A percentile compares a stretch with the other conserved stretches of the same genome.
Conservation (phyloP, 2,797 vertebrate species). For the Astyanax mexicanus region DNA sequence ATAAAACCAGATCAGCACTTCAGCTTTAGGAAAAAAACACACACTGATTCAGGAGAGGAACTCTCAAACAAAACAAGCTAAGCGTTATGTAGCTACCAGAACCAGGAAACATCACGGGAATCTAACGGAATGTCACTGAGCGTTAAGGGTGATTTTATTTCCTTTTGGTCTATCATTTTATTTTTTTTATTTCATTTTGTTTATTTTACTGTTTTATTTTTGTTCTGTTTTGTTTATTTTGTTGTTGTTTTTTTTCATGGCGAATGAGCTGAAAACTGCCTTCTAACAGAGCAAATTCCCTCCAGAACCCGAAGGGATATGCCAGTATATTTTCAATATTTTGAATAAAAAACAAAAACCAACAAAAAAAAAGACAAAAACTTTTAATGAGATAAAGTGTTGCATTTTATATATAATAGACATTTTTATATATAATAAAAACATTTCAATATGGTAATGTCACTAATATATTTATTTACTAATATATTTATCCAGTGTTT, state of each 20-base stretch:
- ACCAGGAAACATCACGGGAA: constrained; percentile 58
- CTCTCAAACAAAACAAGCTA: constrained; percentile 58
- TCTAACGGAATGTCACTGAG: constrained; percentile 57
- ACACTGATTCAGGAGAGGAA: constrained; percentile 48
- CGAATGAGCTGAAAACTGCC: constrained; percentile 81
- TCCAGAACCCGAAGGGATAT: constrained; percentile 76
- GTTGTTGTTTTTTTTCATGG: constrained; percentile 61
- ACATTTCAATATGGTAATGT: constrained; percentile 95
- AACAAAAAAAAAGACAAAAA: constrained; percentile 77
- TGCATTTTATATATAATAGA: constrained; percentile 91
- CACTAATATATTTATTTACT: constrained; percentile 99
- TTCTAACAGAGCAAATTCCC: constrained; percentile 77
- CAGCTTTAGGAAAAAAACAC: constrained; percentile 58
- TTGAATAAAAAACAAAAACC: constrained; percentile 84
- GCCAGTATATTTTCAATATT: constrained; percentile 85
- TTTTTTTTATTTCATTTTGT: constrained; percentile 55
- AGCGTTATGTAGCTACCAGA: constrained; percentile 67
- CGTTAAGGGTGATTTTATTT: constrained; percentile 64
- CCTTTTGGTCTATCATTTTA: constrained; percentile 58
- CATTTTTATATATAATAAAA: constrained; percentile 74
- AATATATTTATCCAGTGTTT: constrained; percentile 98
- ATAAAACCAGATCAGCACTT: constrained; percentile 78
- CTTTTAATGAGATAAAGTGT: constrained; percentile 84
- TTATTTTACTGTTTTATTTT: constrained; percentile 32
- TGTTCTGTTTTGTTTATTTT: too few relatives aligned